A percentile compares a stretch with the other conserved stretches of the same genome.
phyloP scores from a whole-genome alignment of 2,797 vertebrate species.

The Mormyrus hasselquistii region DNA sequence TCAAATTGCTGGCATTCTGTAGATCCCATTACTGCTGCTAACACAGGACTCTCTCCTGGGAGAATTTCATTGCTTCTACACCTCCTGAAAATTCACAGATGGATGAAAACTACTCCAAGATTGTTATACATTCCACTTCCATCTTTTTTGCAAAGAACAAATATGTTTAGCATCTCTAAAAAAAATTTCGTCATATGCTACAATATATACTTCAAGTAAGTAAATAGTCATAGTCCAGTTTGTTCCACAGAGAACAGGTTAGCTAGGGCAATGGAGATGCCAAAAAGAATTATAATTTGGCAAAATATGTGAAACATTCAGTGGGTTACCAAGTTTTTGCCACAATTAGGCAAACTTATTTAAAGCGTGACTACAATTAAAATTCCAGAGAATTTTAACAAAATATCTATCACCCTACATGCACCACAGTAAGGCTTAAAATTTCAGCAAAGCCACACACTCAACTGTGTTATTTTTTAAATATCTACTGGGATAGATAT shows the following conservation, averaged over 20 bases:
- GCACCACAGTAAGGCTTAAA: background rate
- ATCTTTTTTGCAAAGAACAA: background rate
- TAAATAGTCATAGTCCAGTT: background rate
- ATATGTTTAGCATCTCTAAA: background rate
- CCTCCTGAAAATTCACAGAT: background rate
- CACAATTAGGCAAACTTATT: background rate
- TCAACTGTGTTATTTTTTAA: background rate
- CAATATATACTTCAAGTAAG: background rate
- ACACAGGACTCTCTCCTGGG: background rate
- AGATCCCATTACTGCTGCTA: slow-evolving; percentile 15
- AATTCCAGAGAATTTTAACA: background rate
- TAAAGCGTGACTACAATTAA: background rate
- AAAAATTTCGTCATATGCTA: background rate
- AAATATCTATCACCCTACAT: background rate
- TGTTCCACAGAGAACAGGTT: background rate
- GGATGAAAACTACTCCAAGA: background rate
- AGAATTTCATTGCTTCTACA: background rate
- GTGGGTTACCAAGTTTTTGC: background rate
- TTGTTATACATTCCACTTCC: slow-evolving; percentile 4
- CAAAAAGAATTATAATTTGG: background rate
- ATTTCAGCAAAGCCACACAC: background rate
- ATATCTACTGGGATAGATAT: background rate
- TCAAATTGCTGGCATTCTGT: slow-evolving; percentile 5
- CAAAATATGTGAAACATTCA: background rate
- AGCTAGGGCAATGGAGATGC: background rate